Conservation (phyloP, 2,888 invertebrate species). For the Dioctria linearis region DNA sequence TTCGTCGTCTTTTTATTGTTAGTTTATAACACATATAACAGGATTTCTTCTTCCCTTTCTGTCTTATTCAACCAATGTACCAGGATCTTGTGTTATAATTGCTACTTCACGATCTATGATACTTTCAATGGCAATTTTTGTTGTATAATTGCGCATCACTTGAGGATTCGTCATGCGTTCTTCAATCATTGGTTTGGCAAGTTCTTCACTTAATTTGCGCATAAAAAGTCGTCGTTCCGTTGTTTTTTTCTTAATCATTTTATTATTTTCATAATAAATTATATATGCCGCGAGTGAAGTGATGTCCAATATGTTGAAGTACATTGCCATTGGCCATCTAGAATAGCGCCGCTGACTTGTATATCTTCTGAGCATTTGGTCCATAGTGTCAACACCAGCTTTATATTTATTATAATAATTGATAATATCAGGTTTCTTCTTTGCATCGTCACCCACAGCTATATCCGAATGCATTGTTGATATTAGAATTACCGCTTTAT, state of each 20-base stretch:
- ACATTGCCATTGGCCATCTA: slow-evolving; percentile 36
- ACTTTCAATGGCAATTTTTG: slow-evolving; percentile 31
- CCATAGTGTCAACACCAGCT: slow-evolving; percentile 48
- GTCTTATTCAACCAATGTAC: background rate
- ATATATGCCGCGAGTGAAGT: slow-evolving; percentile 19
- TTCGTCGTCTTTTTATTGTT: slow-evolving; percentile 12
- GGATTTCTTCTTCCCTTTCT: background rate
- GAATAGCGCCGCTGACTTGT: slow-evolving; percentile 14
- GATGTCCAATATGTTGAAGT: slow-evolving; percentile 48
- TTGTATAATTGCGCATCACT: slow-evolving; percentile 36
- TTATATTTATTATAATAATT: slow-evolving; percentile 50
- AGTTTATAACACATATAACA: background rate
- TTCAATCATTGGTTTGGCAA: slow-evolving; percentile 49
- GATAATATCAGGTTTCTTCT: slow-evolving; percentile 49
- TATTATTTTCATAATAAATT: slow-evolving; percentile 53
- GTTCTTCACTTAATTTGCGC: slow-evolving; percentile 53
- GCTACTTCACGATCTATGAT: slow-evolving; percentile 8
- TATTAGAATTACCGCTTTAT: slow-evolving; percentile 54
- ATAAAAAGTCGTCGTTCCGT: slow-evolving; percentile 44
- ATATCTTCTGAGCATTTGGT: slow-evolving; percentile 35
- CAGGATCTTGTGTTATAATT: slow-evolving; percentile 1
- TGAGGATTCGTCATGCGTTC: slow-evolving; percentile 43
- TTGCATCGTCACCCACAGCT: slow-evolving; percentile 18
- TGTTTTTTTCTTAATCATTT: slow-evolving; percentile 52
- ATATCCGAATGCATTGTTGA: slow-evolving; percentile 47